These are phyloP conservation scores for Acleris laterana DNA, from an alignment of 2,888 invertebrate genomes.

Conservation along the genomic window DNA sequence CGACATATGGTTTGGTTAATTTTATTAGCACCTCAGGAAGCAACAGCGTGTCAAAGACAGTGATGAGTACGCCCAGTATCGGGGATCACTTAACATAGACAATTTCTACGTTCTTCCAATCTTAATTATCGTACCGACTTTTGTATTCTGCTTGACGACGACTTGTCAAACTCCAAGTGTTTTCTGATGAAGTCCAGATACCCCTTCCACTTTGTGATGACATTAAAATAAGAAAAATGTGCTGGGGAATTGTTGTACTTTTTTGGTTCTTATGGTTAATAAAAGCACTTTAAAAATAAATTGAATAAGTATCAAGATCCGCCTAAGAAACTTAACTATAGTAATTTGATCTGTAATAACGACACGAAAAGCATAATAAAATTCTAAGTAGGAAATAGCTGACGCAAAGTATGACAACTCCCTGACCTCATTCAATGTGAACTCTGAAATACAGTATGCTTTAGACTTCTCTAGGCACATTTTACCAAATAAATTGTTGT, in stretches of 20 bases:
- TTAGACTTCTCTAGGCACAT: not conserved
- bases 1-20: too few species aligned
- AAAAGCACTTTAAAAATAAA: not conserved
- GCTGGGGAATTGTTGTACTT: constrained; percentile 24
- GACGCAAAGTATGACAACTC: constrained; percentile 3
- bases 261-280: not conserved
- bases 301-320: constrained; percentile 16
- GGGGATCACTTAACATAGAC: too few species aligned
- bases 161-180: not conserved
- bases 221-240: not conserved
- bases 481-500: not conserved
- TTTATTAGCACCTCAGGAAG: too few species aligned
- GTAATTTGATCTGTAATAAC: not conserved
- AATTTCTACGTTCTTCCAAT: not conserved
- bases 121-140: not conserved
- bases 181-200: not conserved
- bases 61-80: too few species aligned
- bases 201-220: not conserved
- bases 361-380: too few species aligned
- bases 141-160: constrained; percentile 7
- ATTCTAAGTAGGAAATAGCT: not conserved
- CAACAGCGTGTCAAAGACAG: too few species aligned
- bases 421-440: constrained; percentile 6
- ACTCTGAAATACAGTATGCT: too few species aligned
- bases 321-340: constrained; percentile 16